phyloP scores from a whole-genome alignment of 2,888 invertebrate genomes.

The Drosophila dives region DNA sequence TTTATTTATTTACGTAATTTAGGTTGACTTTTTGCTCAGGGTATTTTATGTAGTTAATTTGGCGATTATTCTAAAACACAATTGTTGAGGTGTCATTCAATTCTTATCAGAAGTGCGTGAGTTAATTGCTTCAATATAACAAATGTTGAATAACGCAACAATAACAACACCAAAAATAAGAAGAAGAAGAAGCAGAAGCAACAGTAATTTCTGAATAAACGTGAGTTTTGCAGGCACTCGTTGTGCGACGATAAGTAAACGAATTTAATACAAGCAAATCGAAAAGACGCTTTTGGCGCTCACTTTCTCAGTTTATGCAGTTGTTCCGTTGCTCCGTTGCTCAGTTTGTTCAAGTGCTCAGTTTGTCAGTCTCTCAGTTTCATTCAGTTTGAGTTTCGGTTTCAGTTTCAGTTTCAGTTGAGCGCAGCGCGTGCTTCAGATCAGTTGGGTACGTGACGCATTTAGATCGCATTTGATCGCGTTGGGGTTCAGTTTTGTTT shows the following conservation, averaged over 20 bases:
- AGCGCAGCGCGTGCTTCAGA: slow-evolving; percentile 70
- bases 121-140: slow-evolving; percentile 28
- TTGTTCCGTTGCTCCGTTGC: background rate
- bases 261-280: slow-evolving; percentile 21
- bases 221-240: slow-evolving; percentile 44
- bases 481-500: slow-evolving; percentile 3
- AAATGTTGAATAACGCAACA: slow-evolving; percentile 7
- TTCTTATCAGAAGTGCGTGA: slow-evolving; percentile 40
- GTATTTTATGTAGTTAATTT: background rate
- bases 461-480: background rate
- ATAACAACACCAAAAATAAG: background rate
- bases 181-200: background rate
- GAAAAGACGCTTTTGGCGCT: slow-evolving; percentile 32
- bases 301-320: background rate
- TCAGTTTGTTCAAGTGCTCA: background rate
- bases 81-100: background rate
- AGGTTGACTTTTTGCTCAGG: background rate
- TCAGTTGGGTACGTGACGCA: slow-evolving; percentile 49
- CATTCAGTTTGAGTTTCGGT: slow-evolving; percentile 67
- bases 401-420: slow-evolving; percentile 71
- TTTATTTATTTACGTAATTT: background rate
- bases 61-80: background rate
- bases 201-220: slow-evolving; percentile 33
- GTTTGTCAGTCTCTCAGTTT: slow-evolving; percentile 36
- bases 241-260: slow-evolving; percentile 46